phyloP scores from a whole-genome alignment of 2,797 vertebrate genomes.

The Enteromius treurensis region DNA sequence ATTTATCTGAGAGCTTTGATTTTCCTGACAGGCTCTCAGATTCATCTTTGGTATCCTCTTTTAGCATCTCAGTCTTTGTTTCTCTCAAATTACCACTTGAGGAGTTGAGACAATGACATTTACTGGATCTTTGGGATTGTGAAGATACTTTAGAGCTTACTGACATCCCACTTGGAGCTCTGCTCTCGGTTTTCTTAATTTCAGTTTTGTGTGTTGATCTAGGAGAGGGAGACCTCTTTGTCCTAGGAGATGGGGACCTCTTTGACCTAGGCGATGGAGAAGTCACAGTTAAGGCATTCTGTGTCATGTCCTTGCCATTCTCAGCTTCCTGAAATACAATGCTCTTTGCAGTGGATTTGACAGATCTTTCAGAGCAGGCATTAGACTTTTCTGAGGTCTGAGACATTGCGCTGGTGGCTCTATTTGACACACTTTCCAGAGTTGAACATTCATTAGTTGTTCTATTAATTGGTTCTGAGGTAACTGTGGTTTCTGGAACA shows the following conservation, averaged over 20 bases:
- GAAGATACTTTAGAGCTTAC: conserved; percentile 47
- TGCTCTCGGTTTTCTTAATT: conserved; percentile 21
- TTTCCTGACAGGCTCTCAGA: conserved; percentile 35
- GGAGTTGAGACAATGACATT: conserved; percentile 37
- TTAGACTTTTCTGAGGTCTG: conserved; percentile 49
- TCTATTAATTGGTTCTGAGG: conserved; percentile 21
- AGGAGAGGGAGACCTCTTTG: conserved; percentile 38
- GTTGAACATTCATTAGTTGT: background rate
- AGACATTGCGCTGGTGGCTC: conserved; percentile 41
- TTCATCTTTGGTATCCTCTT: conserved; percentile 12
- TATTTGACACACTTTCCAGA: conserved; percentile 29
- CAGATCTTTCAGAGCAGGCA: conserved; percentile 29
- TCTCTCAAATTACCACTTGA: conserved; percentile 31
- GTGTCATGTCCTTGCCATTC: conserved; percentile 15
- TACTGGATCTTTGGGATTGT: conserved; percentile 48
- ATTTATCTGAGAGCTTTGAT: conserved; percentile 56
- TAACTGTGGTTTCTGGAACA: conserved; percentile 60
- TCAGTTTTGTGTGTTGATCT: conserved; percentile 34
- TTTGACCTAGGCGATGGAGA: conserved; percentile 38
- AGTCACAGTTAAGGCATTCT: conserved; percentile 36
- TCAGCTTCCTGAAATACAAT: conserved; percentile 24
- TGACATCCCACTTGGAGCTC: conserved; percentile 45
- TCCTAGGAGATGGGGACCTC: conserved; percentile 18
- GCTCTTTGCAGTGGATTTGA: background rate
- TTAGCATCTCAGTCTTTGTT: background rate